Evolutionary conservation across 1,140 invertebrate species (phyloP).

Genomic region (Drosophila littoralis): DNA sequence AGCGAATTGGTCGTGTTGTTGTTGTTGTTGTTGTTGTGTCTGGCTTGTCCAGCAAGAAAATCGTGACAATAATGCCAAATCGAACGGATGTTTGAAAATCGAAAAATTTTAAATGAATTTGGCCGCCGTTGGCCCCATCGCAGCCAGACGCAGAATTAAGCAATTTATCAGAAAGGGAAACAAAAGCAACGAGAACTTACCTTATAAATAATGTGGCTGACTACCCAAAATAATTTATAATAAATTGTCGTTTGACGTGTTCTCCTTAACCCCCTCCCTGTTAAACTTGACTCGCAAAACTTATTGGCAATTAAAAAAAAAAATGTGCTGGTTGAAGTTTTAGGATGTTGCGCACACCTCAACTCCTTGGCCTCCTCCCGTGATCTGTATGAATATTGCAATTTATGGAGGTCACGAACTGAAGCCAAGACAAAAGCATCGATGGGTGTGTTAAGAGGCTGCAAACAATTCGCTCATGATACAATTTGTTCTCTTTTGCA

Average conservation of each 20-base stretch:
- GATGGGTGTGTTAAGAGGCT: slow-evolving; percentile 29
- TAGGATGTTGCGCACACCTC: background rate
- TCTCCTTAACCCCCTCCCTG: background rate
- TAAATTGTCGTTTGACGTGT: slow-evolving; percentile 78
- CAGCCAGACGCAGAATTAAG: slow-evolving; percentile 41
- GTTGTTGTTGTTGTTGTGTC: slow-evolving; percentile 41
- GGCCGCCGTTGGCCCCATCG: slow-evolving; percentile 1
- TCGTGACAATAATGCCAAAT: slow-evolving; percentile 81
- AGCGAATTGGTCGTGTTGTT: slow-evolving; percentile 19
- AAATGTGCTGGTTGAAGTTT: slow-evolving; percentile 12
- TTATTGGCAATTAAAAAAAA: slow-evolving; percentile 71
- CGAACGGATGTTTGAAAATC: slow-evolving; percentile 73
- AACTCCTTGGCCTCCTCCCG: too few species aligned
- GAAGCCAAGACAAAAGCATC: slow-evolving; percentile 17
- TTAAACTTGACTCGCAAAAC: slow-evolving; percentile 48
- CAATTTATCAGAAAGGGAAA: slow-evolving; percentile 68
- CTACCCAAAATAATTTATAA: slow-evolving; percentile 59
- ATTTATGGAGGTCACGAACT: slow-evolving; percentile 74
- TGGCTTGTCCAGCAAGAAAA: slow-evolving; percentile 65
- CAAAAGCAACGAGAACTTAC: slow-evolving; percentile 54
- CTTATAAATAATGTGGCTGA: slow-evolving; percentile 49
- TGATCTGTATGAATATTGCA: slow-evolving; percentile 40
- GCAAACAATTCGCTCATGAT: slow-evolving; percentile 28
- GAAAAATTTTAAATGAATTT: slow-evolving; percentile 65
- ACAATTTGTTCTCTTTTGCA: slow-evolving; percentile 26